These are phyloP conservation scores for Nomada lathburiana DNA, from an alignment of 2,888 invertebrate species.

Conservation along the genomic window DNA sequence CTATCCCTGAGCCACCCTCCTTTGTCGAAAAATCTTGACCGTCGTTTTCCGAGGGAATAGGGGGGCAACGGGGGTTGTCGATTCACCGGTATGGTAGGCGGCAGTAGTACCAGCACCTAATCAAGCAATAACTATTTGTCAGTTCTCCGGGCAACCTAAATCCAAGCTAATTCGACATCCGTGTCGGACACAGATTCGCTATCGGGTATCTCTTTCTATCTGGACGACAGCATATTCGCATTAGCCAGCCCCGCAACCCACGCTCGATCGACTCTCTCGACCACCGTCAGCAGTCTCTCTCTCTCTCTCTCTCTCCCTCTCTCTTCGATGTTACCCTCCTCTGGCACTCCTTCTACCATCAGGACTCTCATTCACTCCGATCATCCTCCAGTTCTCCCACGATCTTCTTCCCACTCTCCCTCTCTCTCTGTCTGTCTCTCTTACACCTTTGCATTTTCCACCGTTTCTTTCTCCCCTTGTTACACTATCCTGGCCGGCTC, in stretches of 20 bases:
- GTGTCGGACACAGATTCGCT: conserved; percentile 84
- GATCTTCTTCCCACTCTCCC: conserved; percentile 44
- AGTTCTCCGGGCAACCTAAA: conserved; percentile 84
- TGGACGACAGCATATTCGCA: conserved; percentile 85
- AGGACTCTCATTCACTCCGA: conserved; percentile 65
- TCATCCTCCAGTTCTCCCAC: conserved; percentile 29
- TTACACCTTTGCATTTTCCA: conserved; percentile 5
- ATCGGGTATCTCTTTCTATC: conserved; percentile 85
- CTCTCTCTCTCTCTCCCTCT: conserved; percentile 61
- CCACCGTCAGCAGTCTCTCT: conserved; percentile 77
- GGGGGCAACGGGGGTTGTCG: conserved; percentile 5
- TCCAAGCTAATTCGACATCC: conserved; percentile 85
- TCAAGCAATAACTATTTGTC: conserved; percentile 85
- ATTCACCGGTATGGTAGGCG: conserved; percentile 65
- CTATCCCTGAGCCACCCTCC: conserved; percentile 40
- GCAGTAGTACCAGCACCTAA: conserved; percentile 79
- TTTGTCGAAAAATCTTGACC: conserved; percentile 46
- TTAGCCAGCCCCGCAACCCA: conserved; percentile 84
- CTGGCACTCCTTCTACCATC: conserved; percentile 63
- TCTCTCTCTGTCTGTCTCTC: background rate
- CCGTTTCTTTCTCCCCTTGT: conserved; percentile 4
- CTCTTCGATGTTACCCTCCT: conserved; percentile 38
- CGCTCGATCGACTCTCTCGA: conserved; percentile 83
- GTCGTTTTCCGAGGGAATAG: conserved; percentile 20
- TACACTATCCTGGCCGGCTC: conserved; percentile 23